phyloP scores from a whole-genome alignment of 2,797 vertebrate species.

The Microchirus variegatus region DNA sequence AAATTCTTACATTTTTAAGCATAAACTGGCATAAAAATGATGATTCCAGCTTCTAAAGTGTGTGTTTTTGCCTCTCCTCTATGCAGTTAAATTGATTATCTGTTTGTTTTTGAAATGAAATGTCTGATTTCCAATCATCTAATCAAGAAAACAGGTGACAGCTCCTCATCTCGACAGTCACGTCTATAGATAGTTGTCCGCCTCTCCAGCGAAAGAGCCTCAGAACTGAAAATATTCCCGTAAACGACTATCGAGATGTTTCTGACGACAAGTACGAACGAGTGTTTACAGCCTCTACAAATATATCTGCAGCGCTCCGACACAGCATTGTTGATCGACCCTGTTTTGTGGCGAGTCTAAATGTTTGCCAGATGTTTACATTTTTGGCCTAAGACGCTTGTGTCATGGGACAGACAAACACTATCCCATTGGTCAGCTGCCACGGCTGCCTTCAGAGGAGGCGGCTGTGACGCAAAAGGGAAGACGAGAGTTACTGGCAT shows the following conservation, averaged over 20 bases:
- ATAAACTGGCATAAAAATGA: too few species aligned
- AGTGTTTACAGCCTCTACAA: constrained; percentile 16
- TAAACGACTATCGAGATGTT: constrained; percentile 5
- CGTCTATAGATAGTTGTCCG: constrained; percentile 3
- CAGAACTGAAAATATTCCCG: constrained; percentile 17
- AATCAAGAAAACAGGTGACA: background rate
- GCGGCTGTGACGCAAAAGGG: constrained; percentile 59
- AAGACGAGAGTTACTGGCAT: constrained; percentile 57
- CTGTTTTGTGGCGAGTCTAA: constrained; percentile 63
- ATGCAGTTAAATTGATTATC: too few species aligned
- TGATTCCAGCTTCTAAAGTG: too few species aligned
- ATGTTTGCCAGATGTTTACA: constrained; percentile 85
- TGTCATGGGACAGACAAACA: constrained; percentile 70
- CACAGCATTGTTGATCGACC: constrained; percentile 46
- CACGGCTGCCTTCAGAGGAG: constrained; percentile 38
- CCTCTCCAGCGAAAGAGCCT: constrained; percentile 4
- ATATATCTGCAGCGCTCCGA: constrained; percentile 9
- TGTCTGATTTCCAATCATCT: background rate
- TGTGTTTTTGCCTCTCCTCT: too few species aligned
- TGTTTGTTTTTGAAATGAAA: too few species aligned
- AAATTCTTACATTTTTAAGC: too few species aligned
- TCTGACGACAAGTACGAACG: constrained; percentile 6
- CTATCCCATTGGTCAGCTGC: constrained; percentile 60
- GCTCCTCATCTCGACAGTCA: background rate
- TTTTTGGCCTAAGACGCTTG: constrained; percentile 75